Evolutionary conservation across 2,797 vertebrate genomes (phyloP).

Genomic region (Cuniculus paca): DNA sequence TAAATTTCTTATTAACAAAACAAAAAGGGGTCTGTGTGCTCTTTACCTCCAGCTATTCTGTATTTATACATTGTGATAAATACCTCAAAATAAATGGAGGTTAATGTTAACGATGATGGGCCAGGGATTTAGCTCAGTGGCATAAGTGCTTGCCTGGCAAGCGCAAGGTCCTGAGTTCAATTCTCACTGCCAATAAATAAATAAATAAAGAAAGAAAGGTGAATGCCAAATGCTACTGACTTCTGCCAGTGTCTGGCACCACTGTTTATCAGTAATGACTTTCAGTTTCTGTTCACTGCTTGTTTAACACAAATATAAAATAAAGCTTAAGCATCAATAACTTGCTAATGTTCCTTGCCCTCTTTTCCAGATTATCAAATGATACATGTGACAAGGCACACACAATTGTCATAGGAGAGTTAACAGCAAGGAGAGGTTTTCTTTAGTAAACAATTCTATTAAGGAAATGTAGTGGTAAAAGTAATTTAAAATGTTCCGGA

Average conservation of each 20-base stretch:
- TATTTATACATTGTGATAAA: background rate
- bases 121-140: no score
- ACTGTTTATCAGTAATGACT: background rate
- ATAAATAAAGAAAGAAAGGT: background rate
- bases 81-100: background rate
- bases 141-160: no score
- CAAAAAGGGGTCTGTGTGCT: background rate
- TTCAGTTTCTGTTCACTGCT: background rate
- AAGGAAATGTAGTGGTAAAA: background rate
- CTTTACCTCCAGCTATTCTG: background rate
- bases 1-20: background rate
- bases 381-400: background rate
- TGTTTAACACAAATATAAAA: background rate
- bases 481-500: constrained; percentile 6
- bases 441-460: background rate
- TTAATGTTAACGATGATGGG: background rate
- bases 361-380: background rate
- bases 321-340: background rate
- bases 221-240: background rate
- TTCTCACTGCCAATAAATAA: no score
- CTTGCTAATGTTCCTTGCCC: background rate
- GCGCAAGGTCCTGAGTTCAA: no score
- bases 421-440: background rate
- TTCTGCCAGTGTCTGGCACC: background rate
- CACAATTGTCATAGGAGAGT: background rate